phyloP scores from a whole-genome alignment of 2,888 invertebrate genomes.

The Rhorus exstirpatorius region DNA sequence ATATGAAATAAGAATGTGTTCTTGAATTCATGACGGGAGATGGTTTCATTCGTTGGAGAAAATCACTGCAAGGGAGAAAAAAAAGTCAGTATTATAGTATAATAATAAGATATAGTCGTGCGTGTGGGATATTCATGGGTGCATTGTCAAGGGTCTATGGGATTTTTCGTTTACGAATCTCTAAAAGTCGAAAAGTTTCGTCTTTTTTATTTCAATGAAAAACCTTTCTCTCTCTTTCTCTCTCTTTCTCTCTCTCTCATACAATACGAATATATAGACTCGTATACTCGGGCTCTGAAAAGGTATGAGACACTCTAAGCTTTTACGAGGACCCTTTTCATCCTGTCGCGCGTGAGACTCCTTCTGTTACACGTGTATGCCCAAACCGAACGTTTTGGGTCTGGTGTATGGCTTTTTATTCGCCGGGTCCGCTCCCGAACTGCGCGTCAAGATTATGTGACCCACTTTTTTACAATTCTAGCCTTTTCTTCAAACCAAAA shows the following conservation, averaged over 20 bases:
- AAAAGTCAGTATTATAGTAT: constrained; percentile 35
- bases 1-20: constrained; percentile 63
- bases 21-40: constrained; percentile 67
- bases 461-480: constrained; percentile 32
- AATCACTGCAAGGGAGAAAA: constrained; percentile 31
- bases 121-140: constrained; percentile 45
- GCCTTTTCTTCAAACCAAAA: not conserved
- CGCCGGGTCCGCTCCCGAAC: constrained; percentile 1
- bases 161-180: constrained; percentile 41
- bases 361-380: constrained; percentile 36
- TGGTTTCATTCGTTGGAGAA: constrained; percentile 62
- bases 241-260: not conserved
- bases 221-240: not conserved
- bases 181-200: constrained; percentile 57
- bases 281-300: constrained; percentile 19
- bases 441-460: constrained; percentile 12
- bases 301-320: constrained; percentile 23
- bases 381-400: constrained; percentile 43
- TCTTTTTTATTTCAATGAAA: constrained; percentile 55
- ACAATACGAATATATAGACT: constrained; percentile 58
- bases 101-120: constrained; percentile 45
- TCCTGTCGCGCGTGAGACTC: constrained; percentile 54
- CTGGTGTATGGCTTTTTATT: constrained; percentile 18
- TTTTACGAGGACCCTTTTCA: constrained; percentile 61
- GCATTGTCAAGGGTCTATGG: constrained; percentile 38